phyloP scores from a whole-genome alignment of 2,797 vertebrate genomes.

The Alosa sapidissima region DNA sequence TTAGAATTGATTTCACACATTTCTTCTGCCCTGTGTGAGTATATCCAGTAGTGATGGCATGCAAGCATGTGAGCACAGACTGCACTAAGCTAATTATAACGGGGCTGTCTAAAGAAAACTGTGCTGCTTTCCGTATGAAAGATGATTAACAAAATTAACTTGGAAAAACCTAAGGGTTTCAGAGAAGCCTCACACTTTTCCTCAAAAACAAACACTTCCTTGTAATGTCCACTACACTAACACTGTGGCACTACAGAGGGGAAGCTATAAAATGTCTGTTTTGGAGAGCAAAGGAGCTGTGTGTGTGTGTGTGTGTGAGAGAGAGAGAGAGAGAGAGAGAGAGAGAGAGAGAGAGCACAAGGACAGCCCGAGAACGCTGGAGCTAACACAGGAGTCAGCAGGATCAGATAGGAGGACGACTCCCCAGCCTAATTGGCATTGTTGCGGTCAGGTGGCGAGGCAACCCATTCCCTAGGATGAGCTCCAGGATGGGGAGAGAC shows the following conservation, averaged over 20 bases:
- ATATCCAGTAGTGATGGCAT: background rate
- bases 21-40: background rate
- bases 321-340: background rate
- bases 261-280: too few relatives aligned
- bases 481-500: conserved; percentile 36
- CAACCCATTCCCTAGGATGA: conserved; percentile 47
- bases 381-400: conserved; percentile 38
- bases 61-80: background rate
- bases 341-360: background rate
- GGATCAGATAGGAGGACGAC: conserved; percentile 47
- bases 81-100: background rate
- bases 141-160: background rate
- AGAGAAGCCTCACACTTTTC: background rate
- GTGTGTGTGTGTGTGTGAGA: too few relatives aligned
- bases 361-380: background rate
- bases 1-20: background rate
- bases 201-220: background rate
- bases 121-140: background rate
- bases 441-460: conserved; percentile 49
- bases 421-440: conserved; percentile 55
- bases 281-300: too few relatives aligned
- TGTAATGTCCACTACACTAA: background rate
- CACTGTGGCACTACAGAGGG: too few relatives aligned
- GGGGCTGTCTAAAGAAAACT: background rate
- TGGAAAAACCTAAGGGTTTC: background rate